Conservation (phyloP, 2,888 invertebrate genomes). For the Diplolepis rosae region DNA sequence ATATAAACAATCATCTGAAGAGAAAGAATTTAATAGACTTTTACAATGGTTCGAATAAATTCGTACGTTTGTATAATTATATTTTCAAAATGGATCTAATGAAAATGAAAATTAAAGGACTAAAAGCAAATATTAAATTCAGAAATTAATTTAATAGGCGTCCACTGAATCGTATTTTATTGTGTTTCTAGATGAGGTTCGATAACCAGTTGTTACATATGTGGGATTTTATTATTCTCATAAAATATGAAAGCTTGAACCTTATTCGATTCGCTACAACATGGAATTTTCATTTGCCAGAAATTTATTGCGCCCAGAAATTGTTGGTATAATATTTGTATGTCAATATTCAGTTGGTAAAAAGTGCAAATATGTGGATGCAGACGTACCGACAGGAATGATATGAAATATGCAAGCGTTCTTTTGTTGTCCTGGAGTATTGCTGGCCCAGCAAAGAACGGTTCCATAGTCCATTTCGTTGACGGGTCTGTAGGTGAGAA, state of each 20-base stretch:
- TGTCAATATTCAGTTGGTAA: not conserved
- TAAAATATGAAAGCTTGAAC: conserved; percentile 5
- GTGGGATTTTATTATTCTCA: conserved; percentile 7
- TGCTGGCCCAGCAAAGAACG: conserved; percentile 84
- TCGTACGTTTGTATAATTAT: too few species aligned
- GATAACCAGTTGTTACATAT: not conserved
- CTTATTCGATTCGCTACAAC: not conserved
- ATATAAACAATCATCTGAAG: too few species aligned
- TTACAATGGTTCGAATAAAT: too few species aligned
- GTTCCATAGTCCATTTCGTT: conserved; percentile 86
- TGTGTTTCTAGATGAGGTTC: not conserved
- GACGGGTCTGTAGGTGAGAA: conserved; percentile 85
- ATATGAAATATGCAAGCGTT: conserved; percentile 85
- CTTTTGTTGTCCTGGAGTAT: conserved; percentile 82
- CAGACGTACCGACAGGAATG: conserved; percentile 77
- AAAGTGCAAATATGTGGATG: not conserved
- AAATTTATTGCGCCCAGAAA: conserved; percentile 1
- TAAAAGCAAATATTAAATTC: too few species aligned
- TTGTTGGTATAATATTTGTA: conserved; percentile 8
- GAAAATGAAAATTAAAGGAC: too few species aligned
- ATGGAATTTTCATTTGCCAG: not conserved
- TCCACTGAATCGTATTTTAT: too few species aligned
- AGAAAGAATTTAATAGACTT: too few species aligned
- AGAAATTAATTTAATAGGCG: too few species aligned
- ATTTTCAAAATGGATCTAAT: too few species aligned